phyloP scores from a whole-genome alignment of 2,888 invertebrate species.

The Urechis unicinctus region DNA sequence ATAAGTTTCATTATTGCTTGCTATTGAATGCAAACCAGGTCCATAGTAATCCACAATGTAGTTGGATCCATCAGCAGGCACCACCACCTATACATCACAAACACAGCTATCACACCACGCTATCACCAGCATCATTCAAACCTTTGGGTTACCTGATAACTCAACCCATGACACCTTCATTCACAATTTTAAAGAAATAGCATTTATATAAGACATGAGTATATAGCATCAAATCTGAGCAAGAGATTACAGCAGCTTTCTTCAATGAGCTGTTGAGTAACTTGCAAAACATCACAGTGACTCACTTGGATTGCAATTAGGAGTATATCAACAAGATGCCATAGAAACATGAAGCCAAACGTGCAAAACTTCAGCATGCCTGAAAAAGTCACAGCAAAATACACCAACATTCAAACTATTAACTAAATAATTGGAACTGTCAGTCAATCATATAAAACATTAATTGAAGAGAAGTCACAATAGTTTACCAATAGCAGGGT shows the following conservation, averaged over 20 bases:
- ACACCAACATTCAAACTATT: background rate
- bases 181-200: background rate
- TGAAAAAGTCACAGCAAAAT: conserved; percentile 15
- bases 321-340: conserved; percentile 89
- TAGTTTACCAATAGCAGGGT: conserved; percentile 73
- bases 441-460: background rate
- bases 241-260: too few species aligned
- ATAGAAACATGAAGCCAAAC: conserved; percentile 88
- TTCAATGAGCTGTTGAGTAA: too few species aligned
- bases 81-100: conserved; percentile 56
- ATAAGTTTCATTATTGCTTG: conserved; percentile 66
- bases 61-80: conserved; percentile 89
- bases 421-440: background rate
- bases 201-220: background rate
- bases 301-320: conserved; percentile 84
- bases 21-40: conserved; percentile 72
- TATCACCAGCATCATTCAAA: too few species aligned
- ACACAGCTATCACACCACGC: too few species aligned
- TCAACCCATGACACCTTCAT: background rate
- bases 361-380: conserved; percentile 89
- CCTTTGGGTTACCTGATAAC: too few species aligned
- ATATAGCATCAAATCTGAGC: background rate
- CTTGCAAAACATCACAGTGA: too few species aligned
- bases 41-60: conserved; percentile 92
- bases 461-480: conserved; percentile 7